Percentiles rank a stretch among this genome's conserved stretches.
These are phyloP conservation scores for Lagodon rhomboides DNA, from an alignment of 2,797 vertebrate species.

Conservation along the genomic window DNA sequence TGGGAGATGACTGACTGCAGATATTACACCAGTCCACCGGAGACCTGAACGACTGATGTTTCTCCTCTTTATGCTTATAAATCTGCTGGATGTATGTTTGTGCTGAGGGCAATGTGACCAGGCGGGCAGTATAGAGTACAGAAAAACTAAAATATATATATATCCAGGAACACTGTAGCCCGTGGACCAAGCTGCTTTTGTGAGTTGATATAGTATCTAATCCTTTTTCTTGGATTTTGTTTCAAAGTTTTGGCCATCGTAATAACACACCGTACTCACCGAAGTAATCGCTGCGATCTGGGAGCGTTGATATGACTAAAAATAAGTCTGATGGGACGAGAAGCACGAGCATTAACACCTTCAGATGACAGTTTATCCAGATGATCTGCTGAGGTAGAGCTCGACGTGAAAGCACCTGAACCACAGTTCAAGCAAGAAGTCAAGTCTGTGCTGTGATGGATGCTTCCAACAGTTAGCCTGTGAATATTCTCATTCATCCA, in stretches of 20 bases:
- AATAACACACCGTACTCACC: background rate
- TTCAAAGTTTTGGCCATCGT: background rate
- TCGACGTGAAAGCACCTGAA: background rate
- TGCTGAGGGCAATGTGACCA: conserved; percentile 7
- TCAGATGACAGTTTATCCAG: background rate
- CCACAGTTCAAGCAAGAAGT: background rate
- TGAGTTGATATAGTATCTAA: too few relatives aligned
- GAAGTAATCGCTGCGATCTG: background rate
- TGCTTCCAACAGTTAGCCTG: too few relatives aligned
- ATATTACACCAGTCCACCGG: conserved; percentile 47
- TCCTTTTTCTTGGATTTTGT: too few relatives aligned
- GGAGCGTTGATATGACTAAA: background rate
- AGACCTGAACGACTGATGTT: conserved; percentile 2
- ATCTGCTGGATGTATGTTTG: conserved; percentile 21
- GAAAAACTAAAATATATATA: background rate
- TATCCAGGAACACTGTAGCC: too few relatives aligned
- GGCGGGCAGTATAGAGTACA: background rate
- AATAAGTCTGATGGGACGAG: background rate
- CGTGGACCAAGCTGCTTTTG: background rate
- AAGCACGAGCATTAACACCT: background rate
- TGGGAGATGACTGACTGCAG: conserved; percentile 41
- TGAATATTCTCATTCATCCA: too few relatives aligned
- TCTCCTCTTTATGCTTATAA: background rate
- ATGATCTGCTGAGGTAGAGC: background rate
- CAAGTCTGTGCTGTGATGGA: background rate